A percentile compares a stretch with the other conserved stretches of the same genome.
Evolutionary conservation across 2,113 vertebrate genomes (phyloP).

Genomic region (Stercorarius parasiticus): DNA sequence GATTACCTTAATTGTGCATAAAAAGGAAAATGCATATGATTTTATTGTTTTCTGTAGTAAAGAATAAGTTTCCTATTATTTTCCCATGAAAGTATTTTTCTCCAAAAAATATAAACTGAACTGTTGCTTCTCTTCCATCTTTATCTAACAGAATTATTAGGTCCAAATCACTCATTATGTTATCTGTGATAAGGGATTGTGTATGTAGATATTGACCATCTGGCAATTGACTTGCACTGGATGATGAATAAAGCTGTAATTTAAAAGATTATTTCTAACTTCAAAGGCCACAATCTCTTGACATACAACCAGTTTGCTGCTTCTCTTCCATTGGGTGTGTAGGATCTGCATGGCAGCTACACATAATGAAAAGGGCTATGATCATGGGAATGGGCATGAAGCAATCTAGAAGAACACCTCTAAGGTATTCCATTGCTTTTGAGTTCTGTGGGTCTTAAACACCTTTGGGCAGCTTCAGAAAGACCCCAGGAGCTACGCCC

Average conservation of each 20-base stretch:
- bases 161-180: not conserved
- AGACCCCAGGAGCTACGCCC: not conserved
- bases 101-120: not conserved
- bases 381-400: not conserved
- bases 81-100: not conserved
- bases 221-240: not conserved
- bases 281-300: not conserved
- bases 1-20: not conserved
- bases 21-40: not conserved
- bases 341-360: not conserved
- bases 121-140: not conserved
- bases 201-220: not conserved
- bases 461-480: not conserved
- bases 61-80: not conserved
- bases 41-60: slow-evolving; percentile 4
- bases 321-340: not conserved
- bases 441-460: not conserved
- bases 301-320: not conserved
- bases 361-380: not conserved
- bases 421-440: not conserved
- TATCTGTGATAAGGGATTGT: not conserved
- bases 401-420: not conserved
- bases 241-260: not conserved
- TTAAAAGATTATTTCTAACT: not conserved
- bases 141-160: not conserved